phyloP scores from a whole-genome alignment of 30 jellyfish, hydroid and myxozoan species.

The Chrysaora quinquecirrha region DNA sequence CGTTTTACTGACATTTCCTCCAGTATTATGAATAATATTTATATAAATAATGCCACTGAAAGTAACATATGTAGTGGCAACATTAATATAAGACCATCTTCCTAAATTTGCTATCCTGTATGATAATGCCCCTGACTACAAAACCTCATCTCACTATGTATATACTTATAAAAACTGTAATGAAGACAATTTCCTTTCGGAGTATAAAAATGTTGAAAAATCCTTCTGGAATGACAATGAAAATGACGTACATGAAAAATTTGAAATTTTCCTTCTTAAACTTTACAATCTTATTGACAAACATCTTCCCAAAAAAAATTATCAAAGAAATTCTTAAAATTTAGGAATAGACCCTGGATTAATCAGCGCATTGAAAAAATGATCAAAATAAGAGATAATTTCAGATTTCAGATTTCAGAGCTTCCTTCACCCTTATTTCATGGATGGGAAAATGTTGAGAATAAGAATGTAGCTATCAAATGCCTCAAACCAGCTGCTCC shows the following conservation, averaged over 20 bases:
- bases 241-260: neutral
- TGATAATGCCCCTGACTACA: slow-evolving; percentile 28
- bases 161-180: slow-evolving; percentile 31
- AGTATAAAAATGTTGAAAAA: neutral
- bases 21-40: slow-evolving; percentile 31
- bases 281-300: neutral
- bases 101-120: slow-evolving; percentile 30
- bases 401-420: no score
- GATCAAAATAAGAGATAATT: neutral
- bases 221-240: neutral
- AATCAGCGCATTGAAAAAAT: neutral
- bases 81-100: neutral
- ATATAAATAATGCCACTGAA: neutral
- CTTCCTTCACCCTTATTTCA: no score
- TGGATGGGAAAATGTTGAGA: no score
- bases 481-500: no score
- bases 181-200: slow-evolving; percentile 19
- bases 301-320: neutral
- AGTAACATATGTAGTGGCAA: slow-evolving; percentile 2
- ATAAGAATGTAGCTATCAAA: no score
- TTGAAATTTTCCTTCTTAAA: neutral
- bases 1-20: slow-evolving; percentile 13
- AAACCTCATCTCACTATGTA: slow-evolving; percentile 16
- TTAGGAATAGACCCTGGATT: neutral
- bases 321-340: neutral